Evolutionary conservation across 2,888 invertebrate species (phyloP), one percentile per base, ranked within the genome.

Genomic region (Neoitamus cyanurus): DNA sequence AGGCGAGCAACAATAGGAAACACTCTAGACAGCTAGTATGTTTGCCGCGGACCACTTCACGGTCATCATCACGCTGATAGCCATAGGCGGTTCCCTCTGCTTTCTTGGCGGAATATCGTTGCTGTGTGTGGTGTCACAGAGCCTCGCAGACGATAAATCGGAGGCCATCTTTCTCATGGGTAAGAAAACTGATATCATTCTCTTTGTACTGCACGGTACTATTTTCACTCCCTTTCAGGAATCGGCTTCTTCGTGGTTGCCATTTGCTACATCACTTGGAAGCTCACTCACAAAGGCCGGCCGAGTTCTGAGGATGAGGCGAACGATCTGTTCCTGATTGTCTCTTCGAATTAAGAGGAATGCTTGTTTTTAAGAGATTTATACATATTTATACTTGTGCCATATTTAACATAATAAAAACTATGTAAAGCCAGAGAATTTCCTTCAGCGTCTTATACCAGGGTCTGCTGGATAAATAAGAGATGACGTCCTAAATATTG

Each of bases 191-290:
- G 9, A n/a, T 2, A 31, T 9, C n/a, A 9, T 70, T 13, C n/a
- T 1, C 3, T 58, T 25, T 58, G 0, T 11, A 13, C 13, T 42
- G n/a, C 2, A 30, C 2, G 0, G 5, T 58, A 31, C n/a, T n/a
- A n/a, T n/a, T 30, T 37, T 36, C 2, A 11, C 11, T 75, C 31
- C 3, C 1, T 80, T 69, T 15, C 30, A 84, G 84, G 84, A 13
- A 75, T 75, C 25, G 84, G 84, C 3, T 84, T 84, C 58, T 73
- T 84, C 36, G 58, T 84, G 20, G 34, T 84, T 15, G n/a, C 68
- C n/a, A 36, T 84, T 58, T 84, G 84, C 15, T 73, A 73, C n/a
- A 42, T 84, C 15, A 46, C 84, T 13, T 84, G 84, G 84, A 84
- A 58, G 15, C 25, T 84, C 0, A 84, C 84, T n/a, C 25, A 58